Percentiles rank a stretch among this genome's conserved stretches.
Evolutionary conservation across 2,797 vertebrate genomes (phyloP).

Genomic region (Mustela erminea): DNA sequence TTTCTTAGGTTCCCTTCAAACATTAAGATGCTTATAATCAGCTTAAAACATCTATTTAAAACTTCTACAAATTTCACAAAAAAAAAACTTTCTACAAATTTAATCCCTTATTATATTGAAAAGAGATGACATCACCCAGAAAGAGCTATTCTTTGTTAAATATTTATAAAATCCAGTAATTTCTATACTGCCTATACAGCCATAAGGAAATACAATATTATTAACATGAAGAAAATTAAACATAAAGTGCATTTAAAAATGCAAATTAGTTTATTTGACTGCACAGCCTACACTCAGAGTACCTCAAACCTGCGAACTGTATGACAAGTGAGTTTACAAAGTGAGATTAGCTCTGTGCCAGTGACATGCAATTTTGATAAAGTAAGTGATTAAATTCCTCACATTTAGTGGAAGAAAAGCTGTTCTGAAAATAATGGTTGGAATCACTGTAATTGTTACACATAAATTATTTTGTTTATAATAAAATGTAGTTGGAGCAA

Average conservation of each 20-base stretch:
- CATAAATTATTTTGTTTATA: conserved; percentile 22
- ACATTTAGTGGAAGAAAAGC: not conserved
- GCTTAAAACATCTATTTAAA: not conserved
- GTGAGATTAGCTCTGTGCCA: conserved; percentile 11
- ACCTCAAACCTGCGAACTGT: conserved; percentile 11
- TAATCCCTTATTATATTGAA: not conserved
- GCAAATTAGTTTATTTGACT: conserved; percentile 60
- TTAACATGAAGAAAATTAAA: conserved; percentile 59
- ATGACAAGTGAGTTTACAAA: conserved; percentile 57
- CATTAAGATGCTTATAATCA: conserved; percentile 17
- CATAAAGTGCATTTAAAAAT: conserved; percentile 64
- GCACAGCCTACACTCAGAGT: conserved; percentile 17
- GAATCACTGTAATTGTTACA: conserved; percentile 39
- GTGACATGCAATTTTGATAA: conserved; percentile 67
- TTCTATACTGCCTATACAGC: not conserved
- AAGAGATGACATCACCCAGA: not conserved
- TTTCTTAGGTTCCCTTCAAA: not conserved
- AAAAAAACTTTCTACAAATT: not conserved
- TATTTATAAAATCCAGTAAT: conserved; percentile 22
- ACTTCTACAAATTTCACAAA: not conserved
- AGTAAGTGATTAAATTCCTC: conserved; percentile 31
- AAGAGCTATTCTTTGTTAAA: conserved; percentile 55
- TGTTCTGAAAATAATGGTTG: conserved; percentile 62
- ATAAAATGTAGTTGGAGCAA: not conserved
- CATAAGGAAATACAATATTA: conserved; percentile 49